Evolutionary conservation across 2,888 invertebrate genomes (phyloP), one percentile per base, ranked within the genome.

Genomic region (Noctua fimbriata): DNA sequence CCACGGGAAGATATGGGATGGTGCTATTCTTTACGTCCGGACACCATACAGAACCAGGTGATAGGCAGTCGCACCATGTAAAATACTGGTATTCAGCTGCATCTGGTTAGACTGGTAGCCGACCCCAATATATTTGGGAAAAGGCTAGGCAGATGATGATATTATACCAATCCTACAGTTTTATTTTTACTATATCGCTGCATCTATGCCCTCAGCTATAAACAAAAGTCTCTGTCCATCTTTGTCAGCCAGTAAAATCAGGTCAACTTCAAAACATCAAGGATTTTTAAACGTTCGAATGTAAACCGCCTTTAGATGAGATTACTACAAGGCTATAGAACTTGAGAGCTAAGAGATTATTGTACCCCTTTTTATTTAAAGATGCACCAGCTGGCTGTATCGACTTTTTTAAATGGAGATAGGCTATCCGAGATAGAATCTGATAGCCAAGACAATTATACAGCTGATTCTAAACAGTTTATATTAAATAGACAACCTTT

Each of bases 371-470:
- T 76, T 1, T 74, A 52, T 47, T 5, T 75, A 73, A 73, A 80
- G 32, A 87, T 66, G 55, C 79, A 78, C 36, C 84, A 83, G 84
- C 75, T 87, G 87, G 14, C n/a, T 60, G 69, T n/a, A 49, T 44
- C 60, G 52, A 4, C 7, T 44, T 52, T 65, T 49, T 65, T 67
- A 73, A 84, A 86, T 77, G 41, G 52, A 83, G 76, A 70, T 28
- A 24, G n/a, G 55, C 12, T 14, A 44, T 41, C 24, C 10, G 16
- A 44, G 36, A 76, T 14, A 21, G 7, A 66, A 66, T 66, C 28
- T 36, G 47, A 83, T 79, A 76, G 28, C 24, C 5, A 49, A 83
- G 65, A 41, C 24, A 21, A 74, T 82, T 36, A n/a, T 32, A 32
- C 16, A 47, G 16, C 7, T 28, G 44, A 44, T 55, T 60, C 6